phyloP scores from a whole-genome alignment of 2,888 invertebrate genomes.

The Dorcus hopei region DNA sequence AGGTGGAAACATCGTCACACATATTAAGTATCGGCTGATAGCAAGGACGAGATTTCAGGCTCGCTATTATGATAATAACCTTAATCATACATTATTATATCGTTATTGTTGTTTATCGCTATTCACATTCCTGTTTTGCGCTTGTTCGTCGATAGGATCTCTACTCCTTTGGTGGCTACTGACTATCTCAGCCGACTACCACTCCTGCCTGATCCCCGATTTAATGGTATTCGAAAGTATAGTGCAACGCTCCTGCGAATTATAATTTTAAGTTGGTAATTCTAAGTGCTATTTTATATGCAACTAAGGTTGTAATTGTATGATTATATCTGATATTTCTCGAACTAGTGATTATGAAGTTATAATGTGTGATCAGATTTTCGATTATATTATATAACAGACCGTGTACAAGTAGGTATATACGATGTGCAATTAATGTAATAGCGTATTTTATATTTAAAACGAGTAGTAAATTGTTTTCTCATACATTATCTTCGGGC shows the following conservation, averaged over 20 bases:
- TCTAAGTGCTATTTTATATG: conserved; percentile 26
- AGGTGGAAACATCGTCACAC: conserved; percentile 31
- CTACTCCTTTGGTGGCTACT: conserved; percentile 12
- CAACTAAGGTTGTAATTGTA: conserved; percentile 34
- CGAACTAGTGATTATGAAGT: conserved; percentile 32
- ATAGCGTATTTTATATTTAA: conserved; percentile 14
- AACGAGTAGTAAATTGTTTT: conserved; percentile 28
- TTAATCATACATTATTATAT: conserved; percentile 37
- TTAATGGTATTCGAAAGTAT: not conserved
- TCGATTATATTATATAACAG: conserved; percentile 35
- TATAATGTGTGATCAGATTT: conserved; percentile 34
- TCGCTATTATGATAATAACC: conserved; percentile 36
- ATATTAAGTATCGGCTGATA: conserved; percentile 25
- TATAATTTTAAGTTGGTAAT: conserved; percentile 20
- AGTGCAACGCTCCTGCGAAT: conserved; percentile 1
- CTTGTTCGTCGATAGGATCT: conserved; percentile 11
- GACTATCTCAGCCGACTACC: not conserved
- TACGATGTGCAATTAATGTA: conserved; percentile 13
- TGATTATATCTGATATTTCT: conserved; percentile 35
- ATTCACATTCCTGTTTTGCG: conserved; percentile 23
- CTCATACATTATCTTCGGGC: conserved; percentile 19
- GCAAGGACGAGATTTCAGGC: conserved; percentile 3
- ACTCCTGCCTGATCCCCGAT: not conserved
- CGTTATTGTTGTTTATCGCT: conserved; percentile 32
- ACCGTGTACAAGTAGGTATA: conserved; percentile 18